phyloP scores from a whole-genome alignment of 2,113 vertebrate genomes.

The Pollachius pollachius region DNA sequence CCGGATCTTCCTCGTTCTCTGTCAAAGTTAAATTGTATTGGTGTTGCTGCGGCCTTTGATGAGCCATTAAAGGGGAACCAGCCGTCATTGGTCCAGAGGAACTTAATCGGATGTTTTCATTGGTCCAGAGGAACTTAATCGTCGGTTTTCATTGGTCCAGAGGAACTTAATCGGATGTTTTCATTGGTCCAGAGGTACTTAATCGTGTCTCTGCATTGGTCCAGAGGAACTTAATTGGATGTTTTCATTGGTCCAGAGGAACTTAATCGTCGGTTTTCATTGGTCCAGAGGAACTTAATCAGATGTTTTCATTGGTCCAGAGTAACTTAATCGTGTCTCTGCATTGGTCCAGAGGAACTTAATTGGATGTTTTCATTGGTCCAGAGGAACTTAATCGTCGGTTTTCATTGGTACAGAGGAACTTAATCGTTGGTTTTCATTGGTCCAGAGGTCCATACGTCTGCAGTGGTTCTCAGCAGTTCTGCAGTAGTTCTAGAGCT shows the following conservation, averaged over 20 bases:
- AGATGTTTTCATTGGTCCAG: slow-evolving; percentile 48
- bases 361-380: slow-evolving; percentile 38
- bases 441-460: too few relatives aligned
- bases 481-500: too few relatives aligned
- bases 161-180: too few relatives aligned
- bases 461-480: too few relatives aligned
- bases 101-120: slow-evolving; percentile 33
- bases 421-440: slow-evolving; percentile 42
- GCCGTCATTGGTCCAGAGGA: slow-evolving; percentile 52
- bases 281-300: slow-evolving; percentile 54
- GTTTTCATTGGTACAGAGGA: slow-evolving; percentile 54
- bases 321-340: slow-evolving; percentile 65
- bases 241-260: slow-evolving; percentile 54
- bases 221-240: slow-evolving; percentile 48
- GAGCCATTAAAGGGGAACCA: slow-evolving; percentile 57
- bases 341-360: too few relatives aligned
- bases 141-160: not conserved
- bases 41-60: slow-evolving; percentile 68
- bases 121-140: slow-evolving; percentile 64
- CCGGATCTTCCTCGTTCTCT: slow-evolving; percentile 66
- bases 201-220: too few relatives aligned
- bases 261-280: slow-evolving; percentile 44
- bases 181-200: too few relatives aligned
- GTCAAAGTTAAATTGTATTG: slow-evolving; percentile 65
- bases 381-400: slow-evolving; percentile 48